phyloP scores from a whole-genome alignment of 2,888 invertebrate genomes.

The Dysmachus trigonus region DNA sequence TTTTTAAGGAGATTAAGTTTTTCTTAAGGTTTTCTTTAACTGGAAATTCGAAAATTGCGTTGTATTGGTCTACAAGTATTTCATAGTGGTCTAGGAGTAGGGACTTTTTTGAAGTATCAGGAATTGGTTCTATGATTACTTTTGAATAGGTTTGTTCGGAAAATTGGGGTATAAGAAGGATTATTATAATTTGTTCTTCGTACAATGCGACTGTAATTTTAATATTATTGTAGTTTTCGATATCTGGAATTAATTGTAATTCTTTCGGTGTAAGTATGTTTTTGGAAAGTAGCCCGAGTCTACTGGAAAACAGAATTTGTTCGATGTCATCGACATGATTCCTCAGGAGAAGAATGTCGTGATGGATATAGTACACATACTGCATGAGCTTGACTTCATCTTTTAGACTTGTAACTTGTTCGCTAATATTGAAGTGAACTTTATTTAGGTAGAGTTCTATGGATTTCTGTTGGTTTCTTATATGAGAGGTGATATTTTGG shows the following conservation, averaged over 20 bases:
- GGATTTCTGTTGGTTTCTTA: background rate
- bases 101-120: background rate
- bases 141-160: background rate
- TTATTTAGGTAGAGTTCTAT: slow-evolving; percentile 11
- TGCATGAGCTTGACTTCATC: background rate
- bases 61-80: background rate
- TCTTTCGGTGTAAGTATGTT: background rate
- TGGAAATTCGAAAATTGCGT: background rate
- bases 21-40: slow-evolving; percentile 13
- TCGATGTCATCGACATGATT: background rate
- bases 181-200: background rate
- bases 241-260: background rate
- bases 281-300: background rate
- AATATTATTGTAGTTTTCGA: background rate
- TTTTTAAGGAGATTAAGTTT: background rate
- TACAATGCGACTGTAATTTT: background rate
- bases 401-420: background rate
- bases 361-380: background rate
- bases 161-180: background rate
- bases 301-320: slow-evolving; percentile 3
- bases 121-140: background rate
- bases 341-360: too few relatives aligned
- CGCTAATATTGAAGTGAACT: background rate
- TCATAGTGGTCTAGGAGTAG: background rate
- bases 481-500: too few relatives aligned